Percentiles rank a stretch among this genome's conserved stretches.
Evolutionary conservation across 2,888 invertebrate genomes (phyloP).

Genomic region (Eupithecia subfuscata): DNA sequence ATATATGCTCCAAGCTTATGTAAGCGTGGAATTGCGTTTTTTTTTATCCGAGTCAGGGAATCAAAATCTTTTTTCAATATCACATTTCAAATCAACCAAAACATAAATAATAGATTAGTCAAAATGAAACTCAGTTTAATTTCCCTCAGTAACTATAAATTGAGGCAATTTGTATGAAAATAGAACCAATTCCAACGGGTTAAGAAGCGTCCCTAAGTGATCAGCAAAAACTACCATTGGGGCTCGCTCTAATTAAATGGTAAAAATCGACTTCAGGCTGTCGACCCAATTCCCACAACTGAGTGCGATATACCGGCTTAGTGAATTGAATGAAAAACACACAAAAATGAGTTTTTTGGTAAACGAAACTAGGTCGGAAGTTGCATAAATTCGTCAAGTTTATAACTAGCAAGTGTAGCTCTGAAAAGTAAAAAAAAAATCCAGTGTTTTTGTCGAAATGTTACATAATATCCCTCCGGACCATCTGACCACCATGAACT

Average conservation of each 20-base stretch:
- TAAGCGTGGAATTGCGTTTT: too few relatives aligned
- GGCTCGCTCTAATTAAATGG: slow-evolving; percentile 66
- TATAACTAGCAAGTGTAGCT: neutral
- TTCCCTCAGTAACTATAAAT: neutral
- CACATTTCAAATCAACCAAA: neutral
- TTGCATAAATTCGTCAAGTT: neutral
- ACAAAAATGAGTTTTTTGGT: neutral
- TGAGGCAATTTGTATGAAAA: slow-evolving; percentile 9
- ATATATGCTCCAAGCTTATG: too few relatives aligned
- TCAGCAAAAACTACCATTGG: slow-evolving; percentile 32
- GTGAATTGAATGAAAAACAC: neutral
- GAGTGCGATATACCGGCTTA: slow-evolving; percentile 42
- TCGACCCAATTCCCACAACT: slow-evolving; percentile 60
- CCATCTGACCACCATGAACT: too few relatives aligned
- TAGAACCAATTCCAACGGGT: slow-evolving; percentile 11
- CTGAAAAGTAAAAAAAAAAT: neutral
- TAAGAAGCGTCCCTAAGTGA: slow-evolving; percentile 11
- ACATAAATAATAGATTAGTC: neutral
- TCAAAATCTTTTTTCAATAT: neutral
- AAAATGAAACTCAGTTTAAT: neutral
- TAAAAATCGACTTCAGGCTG: slow-evolving; percentile 61
- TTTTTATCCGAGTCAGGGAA: too few relatives aligned
- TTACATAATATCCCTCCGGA: too few relatives aligned
- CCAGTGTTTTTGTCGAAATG: neutral
- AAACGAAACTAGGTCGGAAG: neutral